Conservation (phyloP, 2,113 vertebrate species). For the Himantopus leucocephalus region DNA sequence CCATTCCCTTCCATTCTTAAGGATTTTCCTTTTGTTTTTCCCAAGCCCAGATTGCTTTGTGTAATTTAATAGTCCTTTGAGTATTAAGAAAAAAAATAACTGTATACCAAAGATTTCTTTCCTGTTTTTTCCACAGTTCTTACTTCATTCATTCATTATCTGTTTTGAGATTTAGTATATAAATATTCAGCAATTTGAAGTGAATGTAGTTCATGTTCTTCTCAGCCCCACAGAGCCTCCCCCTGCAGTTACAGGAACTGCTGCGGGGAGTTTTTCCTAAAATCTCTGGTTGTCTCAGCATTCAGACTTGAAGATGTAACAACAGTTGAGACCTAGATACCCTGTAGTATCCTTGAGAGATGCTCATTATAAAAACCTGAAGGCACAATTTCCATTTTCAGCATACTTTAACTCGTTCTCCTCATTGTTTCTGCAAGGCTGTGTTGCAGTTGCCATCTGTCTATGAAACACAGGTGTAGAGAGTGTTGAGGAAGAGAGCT, state of each 20-base stretch:
- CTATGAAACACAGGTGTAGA: rapidly evolving
- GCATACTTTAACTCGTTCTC: neutral
- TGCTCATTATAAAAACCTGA: neutral
- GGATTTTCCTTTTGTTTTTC: neutral
- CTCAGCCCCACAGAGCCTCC: neutral
- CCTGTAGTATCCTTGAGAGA: neutral
- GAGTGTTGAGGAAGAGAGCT: neutral
- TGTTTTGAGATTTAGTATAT: neutral
- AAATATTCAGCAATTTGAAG: neutral
- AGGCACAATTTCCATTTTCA: neutral
- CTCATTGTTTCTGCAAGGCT: neutral
- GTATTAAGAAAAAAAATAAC: neutral
- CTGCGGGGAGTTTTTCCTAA: neutral
- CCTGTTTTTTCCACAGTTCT: neutral
- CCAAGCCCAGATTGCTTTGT: neutral
- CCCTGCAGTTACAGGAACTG: neutral
- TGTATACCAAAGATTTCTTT: neutral
- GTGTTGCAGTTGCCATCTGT: neutral
- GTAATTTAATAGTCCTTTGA: neutral
- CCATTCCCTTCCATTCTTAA: neutral
- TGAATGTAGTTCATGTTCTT: neutral
- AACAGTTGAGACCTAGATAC: neutral
- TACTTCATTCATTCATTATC: neutral
- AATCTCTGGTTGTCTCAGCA: neutral
- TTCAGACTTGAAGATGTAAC: conserved; percentile 8